Percentiles rank a stretch among this genome's conserved stretches.
Conservation (phyloP, 1,140 invertebrate species). For the Riptortus pedestris region DNA sequence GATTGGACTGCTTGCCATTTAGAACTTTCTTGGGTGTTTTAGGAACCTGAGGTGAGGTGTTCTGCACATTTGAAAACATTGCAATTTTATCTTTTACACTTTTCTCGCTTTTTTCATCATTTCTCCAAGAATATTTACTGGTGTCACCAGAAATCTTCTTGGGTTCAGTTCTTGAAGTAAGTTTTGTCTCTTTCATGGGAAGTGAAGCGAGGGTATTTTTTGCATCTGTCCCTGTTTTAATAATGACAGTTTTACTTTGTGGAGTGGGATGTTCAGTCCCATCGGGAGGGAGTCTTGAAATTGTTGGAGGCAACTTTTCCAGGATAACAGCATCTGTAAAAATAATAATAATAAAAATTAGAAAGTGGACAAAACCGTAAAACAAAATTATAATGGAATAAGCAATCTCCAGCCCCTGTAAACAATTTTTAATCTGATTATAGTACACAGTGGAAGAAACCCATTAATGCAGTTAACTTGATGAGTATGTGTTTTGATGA, state of each 20-base stretch:
- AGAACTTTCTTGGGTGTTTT: too few species aligned
- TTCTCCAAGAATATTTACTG: conserved; percentile 38
- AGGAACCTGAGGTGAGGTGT: background rate
- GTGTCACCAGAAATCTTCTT: background rate
- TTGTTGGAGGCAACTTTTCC: background rate
- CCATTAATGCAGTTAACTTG: too few species aligned
- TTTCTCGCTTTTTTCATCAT: conserved; percentile 63
- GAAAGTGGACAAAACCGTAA: too few species aligned
- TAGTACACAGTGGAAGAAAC: too few species aligned
- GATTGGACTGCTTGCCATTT: background rate
- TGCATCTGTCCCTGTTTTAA: background rate
- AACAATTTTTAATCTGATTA: too few species aligned
- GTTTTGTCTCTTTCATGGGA: background rate
- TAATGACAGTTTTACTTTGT: background rate
- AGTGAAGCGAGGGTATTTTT: background rate
- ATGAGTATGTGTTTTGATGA: too few species aligned
- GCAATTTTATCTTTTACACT: conserved; percentile 79
- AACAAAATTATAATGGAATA: too few species aligned
- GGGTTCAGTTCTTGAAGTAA: background rate
- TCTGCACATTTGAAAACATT: conserved; percentile 54
- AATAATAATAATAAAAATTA: background rate
- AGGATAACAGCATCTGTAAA: background rate
- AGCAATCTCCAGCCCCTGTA: too few species aligned
- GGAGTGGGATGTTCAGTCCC: background rate
- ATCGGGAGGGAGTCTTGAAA: background rate